Percentiles rank a stretch among this genome's conserved stretches.
Evolutionary conservation across 2,888 invertebrate species (phyloP).

Genomic region (Leucoma salicis): DNA sequence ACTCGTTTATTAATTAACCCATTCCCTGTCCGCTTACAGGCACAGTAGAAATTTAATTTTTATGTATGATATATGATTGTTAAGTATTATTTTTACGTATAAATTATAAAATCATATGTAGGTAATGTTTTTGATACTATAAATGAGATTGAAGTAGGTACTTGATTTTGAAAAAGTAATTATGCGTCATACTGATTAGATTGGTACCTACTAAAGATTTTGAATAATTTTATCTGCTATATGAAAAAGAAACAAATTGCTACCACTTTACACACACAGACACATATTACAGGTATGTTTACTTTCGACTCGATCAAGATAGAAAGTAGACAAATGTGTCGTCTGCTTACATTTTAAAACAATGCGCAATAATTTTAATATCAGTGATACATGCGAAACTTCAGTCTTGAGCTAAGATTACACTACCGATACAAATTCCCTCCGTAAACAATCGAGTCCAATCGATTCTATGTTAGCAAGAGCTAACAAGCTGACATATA

Average conservation of each 20-base stretch:
- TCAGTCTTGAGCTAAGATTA: constrained; percentile 46
- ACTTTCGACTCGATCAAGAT: not conserved
- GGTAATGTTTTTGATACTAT: too few species aligned
- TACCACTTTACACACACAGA: not conserved
- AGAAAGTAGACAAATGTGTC: not conserved
- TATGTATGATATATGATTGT: too few species aligned
- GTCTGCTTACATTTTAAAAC: constrained; percentile 5
- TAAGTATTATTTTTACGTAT: too few species aligned
- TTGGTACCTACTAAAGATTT: too few species aligned
- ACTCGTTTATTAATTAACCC: too few species aligned
- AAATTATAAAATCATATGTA: too few species aligned
- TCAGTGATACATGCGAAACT: constrained; percentile 16
- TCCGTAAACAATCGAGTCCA: constrained; percentile 56
- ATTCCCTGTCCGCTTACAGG: too few species aligned
- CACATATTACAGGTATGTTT: not conserved
- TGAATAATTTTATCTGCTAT: too few species aligned
- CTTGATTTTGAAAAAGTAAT: too few species aligned
- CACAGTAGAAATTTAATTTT: not conserved
- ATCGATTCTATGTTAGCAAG: constrained; percentile 48
- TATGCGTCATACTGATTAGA: too few species aligned
- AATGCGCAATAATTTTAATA: constrained; percentile 10
- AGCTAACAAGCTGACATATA: constrained; percentile 25
- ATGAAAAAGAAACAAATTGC: not conserved
- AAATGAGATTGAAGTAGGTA: too few species aligned
- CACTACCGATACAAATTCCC: constrained; percentile 59